Conservation (phyloP, 2,888 invertebrate genomes). For the Drosophila aldrichi region DNA sequence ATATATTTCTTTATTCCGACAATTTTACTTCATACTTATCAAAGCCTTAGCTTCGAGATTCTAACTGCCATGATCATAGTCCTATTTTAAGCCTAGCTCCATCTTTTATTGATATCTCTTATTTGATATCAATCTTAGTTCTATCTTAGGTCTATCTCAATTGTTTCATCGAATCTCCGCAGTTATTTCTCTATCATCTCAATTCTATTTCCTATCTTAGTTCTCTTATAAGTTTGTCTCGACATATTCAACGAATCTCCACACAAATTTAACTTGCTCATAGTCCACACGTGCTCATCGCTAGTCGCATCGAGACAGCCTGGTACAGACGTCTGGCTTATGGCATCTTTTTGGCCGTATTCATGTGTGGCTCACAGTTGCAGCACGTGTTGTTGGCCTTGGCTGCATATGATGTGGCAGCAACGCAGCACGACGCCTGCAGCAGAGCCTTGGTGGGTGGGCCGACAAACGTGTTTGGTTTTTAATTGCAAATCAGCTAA, state of each 20-base stretch:
- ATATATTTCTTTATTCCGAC: too few relatives aligned
- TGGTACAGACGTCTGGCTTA: slow-evolving; percentile 13
- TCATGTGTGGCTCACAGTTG: slow-evolving; percentile 21
- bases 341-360: slow-evolving; percentile 44
- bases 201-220: too few relatives aligned
- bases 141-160: too few relatives aligned
- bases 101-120: too few relatives aligned
- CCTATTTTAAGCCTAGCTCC: too few relatives aligned
- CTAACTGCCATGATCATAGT: too few relatives aligned
- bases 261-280: background rate
- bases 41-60: too few relatives aligned
- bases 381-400: slow-evolving; percentile 77
- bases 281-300: slow-evolving; percentile 18
- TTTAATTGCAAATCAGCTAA: slow-evolving; percentile 77
- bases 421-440: slow-evolving; percentile 56
- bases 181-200: too few relatives aligned
- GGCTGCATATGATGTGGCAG: slow-evolving; percentile 53
- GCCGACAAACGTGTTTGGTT: slow-evolving; percentile 75
- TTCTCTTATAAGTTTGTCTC: slow-evolving; percentile 7
- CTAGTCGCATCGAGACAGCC: slow-evolving; percentile 13
- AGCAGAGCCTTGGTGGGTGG: slow-evolving; percentile 64
- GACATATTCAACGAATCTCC: background rate
- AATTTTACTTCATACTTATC: too few relatives aligned
- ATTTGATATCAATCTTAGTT: too few relatives aligned
- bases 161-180: too few relatives aligned